Percentiles rank a stretch among this genome's conserved stretches.
Conservation (phyloP, 2,797 vertebrate genomes). For the Diglossa cyanea region DNA sequence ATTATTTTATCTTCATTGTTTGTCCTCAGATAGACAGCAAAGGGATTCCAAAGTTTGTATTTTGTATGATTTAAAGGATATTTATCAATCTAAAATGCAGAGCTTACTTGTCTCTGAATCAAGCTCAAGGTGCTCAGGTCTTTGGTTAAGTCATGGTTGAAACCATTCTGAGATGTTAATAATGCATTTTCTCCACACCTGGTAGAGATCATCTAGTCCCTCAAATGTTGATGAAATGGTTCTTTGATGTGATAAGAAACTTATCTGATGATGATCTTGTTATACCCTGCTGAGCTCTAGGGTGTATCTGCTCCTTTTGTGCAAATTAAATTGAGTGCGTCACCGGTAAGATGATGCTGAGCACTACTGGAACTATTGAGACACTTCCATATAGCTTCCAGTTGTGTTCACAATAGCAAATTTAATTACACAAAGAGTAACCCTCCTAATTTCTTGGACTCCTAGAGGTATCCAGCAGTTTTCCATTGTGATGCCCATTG, state of each 20-base stretch:
- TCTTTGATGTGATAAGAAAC: neutral
- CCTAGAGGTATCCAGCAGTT: slow-evolving; percentile 31
- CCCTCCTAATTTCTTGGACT: slow-evolving; percentile 12
- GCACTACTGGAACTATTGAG: neutral
- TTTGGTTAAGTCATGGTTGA: neutral
- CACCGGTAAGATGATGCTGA: neutral
- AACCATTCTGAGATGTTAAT: neutral
- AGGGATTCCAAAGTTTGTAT: neutral
- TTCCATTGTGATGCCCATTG: slow-evolving; percentile 40
- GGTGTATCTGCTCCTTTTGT: slow-evolving; percentile 4
- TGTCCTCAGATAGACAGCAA: neutral
- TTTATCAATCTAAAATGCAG: neutral
- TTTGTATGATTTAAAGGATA: neutral
- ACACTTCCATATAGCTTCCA: slow-evolving; percentile 34
- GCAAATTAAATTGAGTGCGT: neutral
- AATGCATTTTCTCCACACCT: neutral
- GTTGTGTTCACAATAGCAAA: slow-evolving; percentile 43
- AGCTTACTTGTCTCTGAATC: neutral
- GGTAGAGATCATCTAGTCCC: neutral
- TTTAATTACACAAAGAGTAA: slow-evolving; percentile 13
- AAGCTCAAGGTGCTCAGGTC: neutral
- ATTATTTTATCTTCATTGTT: neutral
- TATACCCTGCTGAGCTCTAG: neutral
- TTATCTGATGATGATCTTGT: neutral
- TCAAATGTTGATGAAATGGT: neutral